Percentiles rank a stretch among this genome's conserved stretches.
Evolutionary conservation across 1,140 invertebrate genomes (phyloP).

Genomic region (Heliconius nattereri): DNA sequence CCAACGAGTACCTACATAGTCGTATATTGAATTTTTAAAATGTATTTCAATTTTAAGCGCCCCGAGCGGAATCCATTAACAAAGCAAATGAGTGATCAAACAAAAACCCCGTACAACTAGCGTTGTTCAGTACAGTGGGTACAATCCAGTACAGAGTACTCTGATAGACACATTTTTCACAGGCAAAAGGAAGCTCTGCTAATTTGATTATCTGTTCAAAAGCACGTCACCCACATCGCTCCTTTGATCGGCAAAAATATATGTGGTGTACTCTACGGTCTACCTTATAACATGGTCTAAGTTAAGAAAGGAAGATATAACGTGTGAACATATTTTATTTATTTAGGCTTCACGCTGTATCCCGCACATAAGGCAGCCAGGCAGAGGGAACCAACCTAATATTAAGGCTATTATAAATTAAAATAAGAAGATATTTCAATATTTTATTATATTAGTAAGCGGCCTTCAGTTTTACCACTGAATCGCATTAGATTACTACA

Average conservation of each 20-base stretch:
- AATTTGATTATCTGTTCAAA: slow-evolving; percentile 79
- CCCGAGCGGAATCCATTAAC: slow-evolving; percentile 7
- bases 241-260: slow-evolving; percentile 80
- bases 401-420: too few relatives aligned
- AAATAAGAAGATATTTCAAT: too few relatives aligned
- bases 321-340: not conserved
- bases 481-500: too few relatives aligned
- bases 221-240: slow-evolving; percentile 73
- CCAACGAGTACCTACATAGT: too few relatives aligned
- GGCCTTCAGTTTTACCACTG: too few relatives aligned
- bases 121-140: not conserved
- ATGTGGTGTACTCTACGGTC: slow-evolving; percentile 60
- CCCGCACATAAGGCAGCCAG: not conserved
- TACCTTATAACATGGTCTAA: slow-evolving; percentile 50
- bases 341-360: not conserved
- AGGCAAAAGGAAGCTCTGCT: slow-evolving; percentile 72
- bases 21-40: not conserved
- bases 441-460: too few relatives aligned
- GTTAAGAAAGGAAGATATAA: slow-evolving; percentile 37
- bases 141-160: not conserved
- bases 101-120: slow-evolving; percentile 26
- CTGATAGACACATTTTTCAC: slow-evolving; percentile 76
- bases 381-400: not conserved
- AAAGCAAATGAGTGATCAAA: slow-evolving; percentile 23
- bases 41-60: slow-evolving; percentile 10